Evolutionary conservation across 2,113 vertebrate genomes (phyloP), one percentile per base, ranked within the genome.

Genomic region (Merops nubicus): DNA sequence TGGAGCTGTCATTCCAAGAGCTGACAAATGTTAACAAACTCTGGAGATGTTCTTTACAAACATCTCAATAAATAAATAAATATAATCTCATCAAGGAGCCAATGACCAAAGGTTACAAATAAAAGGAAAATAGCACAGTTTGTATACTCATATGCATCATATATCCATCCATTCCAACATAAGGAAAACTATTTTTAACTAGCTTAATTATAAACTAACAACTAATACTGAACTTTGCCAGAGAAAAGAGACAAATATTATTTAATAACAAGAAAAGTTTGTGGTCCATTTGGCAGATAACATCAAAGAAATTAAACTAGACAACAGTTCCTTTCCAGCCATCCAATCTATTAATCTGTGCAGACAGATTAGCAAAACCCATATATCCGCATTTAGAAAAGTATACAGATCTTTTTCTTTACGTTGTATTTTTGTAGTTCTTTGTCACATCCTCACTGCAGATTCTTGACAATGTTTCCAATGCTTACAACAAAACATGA

Each of bases 21-120:
- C 91, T 98, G 97, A 98, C 97, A 98, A 98, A 98, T 97, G 97
- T 93, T 98, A 98, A 98, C 98, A 96, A 95, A 97, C 95, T 95
- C 93, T 96, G 89, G 84, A 97, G 87, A 70, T 97, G 75, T 91
- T 93, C 95, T 96, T 96, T 97, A 94, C 80, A 79, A 96, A 92
- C 94, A 97, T 72, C 92, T 93, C 81, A 92, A 96, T n/a, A 97
- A 96, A 95, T 96, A 98, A 98, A 97, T 97, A 97, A 91, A 96
- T 97, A 96, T 94, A 93, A 95, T 68, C 57, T 95, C 31, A 96
- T 65, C 40, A 97, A 97, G 69, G 87, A 91, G 73, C 64, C 74
- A 94, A 60, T 97, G 95, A 93, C 87, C 84, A 96, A 97, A 95
- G 88, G 85, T 96, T 96, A 94, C 43, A 36, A 87, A 91, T 80